Evolutionary conservation across 1,140 invertebrate genomes (phyloP).

Genomic region (Drosophila equinoxialis): DNA sequence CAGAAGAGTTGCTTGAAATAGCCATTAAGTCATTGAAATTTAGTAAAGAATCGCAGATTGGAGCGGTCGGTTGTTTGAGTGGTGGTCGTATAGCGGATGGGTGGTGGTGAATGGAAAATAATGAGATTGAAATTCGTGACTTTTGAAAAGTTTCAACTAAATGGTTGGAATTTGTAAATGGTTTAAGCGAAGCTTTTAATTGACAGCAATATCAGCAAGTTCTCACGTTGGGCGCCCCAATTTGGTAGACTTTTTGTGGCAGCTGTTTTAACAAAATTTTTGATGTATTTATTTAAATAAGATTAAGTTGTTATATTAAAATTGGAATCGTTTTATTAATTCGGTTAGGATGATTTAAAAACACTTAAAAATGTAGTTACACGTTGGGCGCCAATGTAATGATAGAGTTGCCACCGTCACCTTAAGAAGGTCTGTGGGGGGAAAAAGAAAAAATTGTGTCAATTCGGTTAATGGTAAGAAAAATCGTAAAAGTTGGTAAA

Average conservation of each 20-base stretch:
- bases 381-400: not conserved
- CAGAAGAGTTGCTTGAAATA: not conserved
- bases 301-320: too few relatives aligned
- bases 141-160: constrained; percentile 8
- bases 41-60: not conserved
- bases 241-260: not conserved
- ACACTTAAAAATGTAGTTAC: too few relatives aligned
- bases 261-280: too few relatives aligned
- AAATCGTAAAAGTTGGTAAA: too few relatives aligned
- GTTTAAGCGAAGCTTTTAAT: not conserved
- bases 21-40: constrained; percentile 13
- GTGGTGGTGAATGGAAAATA: not conserved
- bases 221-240: not conserved
- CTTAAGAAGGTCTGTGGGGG: too few relatives aligned
- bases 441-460: too few relatives aligned
- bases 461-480: too few relatives aligned
- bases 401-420: not conserved
- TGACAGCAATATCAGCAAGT: not conserved
- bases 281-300: too few relatives aligned
- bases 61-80: not conserved
- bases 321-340: too few relatives aligned
- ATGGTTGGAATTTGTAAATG: not conserved
- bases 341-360: too few relatives aligned
- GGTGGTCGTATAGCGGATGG: not conserved
- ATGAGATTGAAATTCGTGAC: constrained; percentile 9